phyloP scores from a whole-genome alignment of 2,113 vertebrate species.

The Calyptomena viridis region DNA sequence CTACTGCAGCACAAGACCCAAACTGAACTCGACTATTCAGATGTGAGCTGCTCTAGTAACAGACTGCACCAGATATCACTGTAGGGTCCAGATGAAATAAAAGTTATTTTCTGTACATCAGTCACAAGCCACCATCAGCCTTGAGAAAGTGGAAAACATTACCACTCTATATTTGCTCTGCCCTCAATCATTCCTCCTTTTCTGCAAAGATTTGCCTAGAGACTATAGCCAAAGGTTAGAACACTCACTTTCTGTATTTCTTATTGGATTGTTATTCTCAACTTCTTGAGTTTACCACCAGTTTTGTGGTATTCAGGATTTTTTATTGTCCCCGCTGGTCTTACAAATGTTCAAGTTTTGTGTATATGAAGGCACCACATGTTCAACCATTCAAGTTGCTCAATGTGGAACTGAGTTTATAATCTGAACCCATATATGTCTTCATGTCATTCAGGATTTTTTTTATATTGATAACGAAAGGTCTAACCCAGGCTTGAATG shows the following conservation, averaged over 20 bases:
- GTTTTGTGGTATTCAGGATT: not conserved
- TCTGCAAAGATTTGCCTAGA: not conserved
- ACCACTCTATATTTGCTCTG: not conserved
- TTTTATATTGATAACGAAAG: not conserved
- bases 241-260: not conserved
- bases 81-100: not conserved
- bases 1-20: not conserved
- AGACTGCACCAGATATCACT: not conserved
- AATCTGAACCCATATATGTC: not conserved
- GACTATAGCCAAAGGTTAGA: not conserved
- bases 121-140: rapidly evolving
- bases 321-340: not conserved
- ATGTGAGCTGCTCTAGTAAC: not conserved
- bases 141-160: not conserved
- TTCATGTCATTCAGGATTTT: not conserved
- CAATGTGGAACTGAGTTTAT: not conserved
- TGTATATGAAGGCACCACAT: not conserved
- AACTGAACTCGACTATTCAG: not conserved
- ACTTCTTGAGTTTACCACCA: not conserved
- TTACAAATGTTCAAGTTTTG: not conserved
- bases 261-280: not conserved
- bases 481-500: not conserved
- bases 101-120: not conserved
- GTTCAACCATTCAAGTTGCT: not conserved
- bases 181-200: not conserved